Evolutionary conservation across 2,113 vertebrate genomes (phyloP).

Genomic region (Camelus bactrianus): DNA sequence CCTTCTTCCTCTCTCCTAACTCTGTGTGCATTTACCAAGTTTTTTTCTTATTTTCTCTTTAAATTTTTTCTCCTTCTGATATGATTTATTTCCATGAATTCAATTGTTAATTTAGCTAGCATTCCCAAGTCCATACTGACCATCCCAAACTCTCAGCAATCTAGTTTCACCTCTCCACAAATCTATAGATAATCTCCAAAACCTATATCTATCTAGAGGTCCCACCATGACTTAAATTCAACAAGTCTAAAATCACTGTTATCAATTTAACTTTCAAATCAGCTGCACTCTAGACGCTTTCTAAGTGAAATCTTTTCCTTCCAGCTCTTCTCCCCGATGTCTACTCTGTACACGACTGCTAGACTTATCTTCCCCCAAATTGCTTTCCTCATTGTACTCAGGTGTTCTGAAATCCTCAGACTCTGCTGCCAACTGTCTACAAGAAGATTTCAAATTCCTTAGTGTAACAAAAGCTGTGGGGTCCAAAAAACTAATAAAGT

Average conservation of each 20-base stretch:
- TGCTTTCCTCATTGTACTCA: background rate
- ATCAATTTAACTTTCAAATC: background rate
- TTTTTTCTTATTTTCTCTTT: background rate
- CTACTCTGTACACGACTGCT: background rate
- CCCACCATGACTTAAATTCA: background rate
- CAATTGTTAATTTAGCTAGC: background rate
- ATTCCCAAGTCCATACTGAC: background rate
- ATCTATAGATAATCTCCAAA: background rate
- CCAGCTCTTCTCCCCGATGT: background rate
- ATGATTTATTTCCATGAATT: background rate
- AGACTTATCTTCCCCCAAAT: background rate
- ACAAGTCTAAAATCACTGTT: background rate
- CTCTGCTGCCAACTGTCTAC: background rate
- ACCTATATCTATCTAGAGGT: background rate
- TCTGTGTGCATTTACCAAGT: background rate
- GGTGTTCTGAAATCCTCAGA: background rate
- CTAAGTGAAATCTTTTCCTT: background rate
- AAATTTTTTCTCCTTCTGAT: background rate
- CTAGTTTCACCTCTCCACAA: background rate
- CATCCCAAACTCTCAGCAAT: background rate
- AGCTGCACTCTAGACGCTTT: background rate
- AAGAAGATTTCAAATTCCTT: background rate
- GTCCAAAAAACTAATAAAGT: background rate
- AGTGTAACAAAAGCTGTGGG: background rate
- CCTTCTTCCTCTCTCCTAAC: background rate